Evolutionary conservation across 30 jellyfish, hydroid and myxozoan genomes (phyloP).

Genomic region (Aurelia coerulea): DNA sequence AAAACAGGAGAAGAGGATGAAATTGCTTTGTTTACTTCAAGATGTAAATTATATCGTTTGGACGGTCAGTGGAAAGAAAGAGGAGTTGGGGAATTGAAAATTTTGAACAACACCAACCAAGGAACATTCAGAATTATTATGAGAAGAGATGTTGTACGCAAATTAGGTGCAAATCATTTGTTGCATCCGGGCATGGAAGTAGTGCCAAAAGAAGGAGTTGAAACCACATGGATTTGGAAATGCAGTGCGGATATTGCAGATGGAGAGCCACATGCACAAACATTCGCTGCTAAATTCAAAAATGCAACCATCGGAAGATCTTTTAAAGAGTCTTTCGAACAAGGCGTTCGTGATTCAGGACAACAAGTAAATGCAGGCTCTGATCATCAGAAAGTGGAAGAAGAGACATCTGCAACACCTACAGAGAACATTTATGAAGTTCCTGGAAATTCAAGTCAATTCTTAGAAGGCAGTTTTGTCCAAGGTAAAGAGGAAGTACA

Average conservation of each 20-base stretch:
- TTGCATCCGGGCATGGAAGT: conserved; percentile 86
- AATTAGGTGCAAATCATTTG: conserved; percentile 87
- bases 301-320: conserved; percentile 63
- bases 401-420: background rate
- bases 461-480: background rate
- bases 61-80: conserved; percentile 95
- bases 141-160: conserved; percentile 89
- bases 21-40: conserved; percentile 65
- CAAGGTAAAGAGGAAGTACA: background rate
- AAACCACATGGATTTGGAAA: conserved; percentile 88
- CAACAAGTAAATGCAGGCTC: background rate
- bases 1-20: conserved; percentile 93
- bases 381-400: background rate
- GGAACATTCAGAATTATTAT: conserved; percentile 68
- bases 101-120: conserved; percentile 46
- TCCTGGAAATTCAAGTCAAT: background rate
- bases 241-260: conserved; percentile 83
- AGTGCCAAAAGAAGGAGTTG: conserved; percentile 67
- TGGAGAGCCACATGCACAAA: conserved; percentile 71
- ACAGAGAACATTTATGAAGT: background rate
- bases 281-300: conserved; percentile 75
- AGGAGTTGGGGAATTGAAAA: conserved; percentile 92
- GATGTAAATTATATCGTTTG: conserved; percentile 90
- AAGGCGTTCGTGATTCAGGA: conserved; percentile 9
- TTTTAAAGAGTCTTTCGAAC: conserved; percentile 47